phyloP scores from a whole-genome alignment of 2,113 vertebrate species.

The Dipodomys merriami region DNA sequence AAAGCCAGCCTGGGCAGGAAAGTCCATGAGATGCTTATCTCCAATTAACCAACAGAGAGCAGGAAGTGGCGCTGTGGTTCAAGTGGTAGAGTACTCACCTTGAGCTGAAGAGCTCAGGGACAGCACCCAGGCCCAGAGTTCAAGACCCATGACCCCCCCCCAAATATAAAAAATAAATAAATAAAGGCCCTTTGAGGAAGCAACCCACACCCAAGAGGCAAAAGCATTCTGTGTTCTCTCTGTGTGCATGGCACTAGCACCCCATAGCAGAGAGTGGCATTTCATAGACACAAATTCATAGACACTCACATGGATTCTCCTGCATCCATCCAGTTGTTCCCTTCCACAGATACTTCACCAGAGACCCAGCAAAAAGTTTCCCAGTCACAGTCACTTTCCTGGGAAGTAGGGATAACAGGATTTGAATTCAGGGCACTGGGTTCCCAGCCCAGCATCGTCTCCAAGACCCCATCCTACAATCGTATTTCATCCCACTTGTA shows the following conservation, averaged over 20 bases:
- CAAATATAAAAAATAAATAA: not conserved
- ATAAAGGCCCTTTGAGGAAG: not conserved
- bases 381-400: not conserved
- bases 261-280: accelerated
- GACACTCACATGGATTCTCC: not conserved
- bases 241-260: accelerated
- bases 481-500: not conserved
- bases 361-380: not conserved
- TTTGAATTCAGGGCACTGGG: not conserved
- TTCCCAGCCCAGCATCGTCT: not conserved
- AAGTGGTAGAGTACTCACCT: too few species aligned
- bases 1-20: too few species aligned
- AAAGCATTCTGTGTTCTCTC: not conserved
- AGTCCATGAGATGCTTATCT: too few species aligned
- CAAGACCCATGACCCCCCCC: too few species aligned
- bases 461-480: too few species aligned
- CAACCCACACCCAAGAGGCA: not conserved
- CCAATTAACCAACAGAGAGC: too few species aligned
- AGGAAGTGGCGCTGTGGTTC: too few species aligned
- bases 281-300: not conserved
- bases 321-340: not conserved
- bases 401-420: not conserved
- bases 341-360: not conserved
- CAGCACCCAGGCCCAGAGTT: too few species aligned
- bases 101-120: too few species aligned